Evolutionary conservation across 2,113 vertebrate species (phyloP), one percentile per base, ranked within the genome.

Genomic region (Sceloporus tristichus): DNA sequence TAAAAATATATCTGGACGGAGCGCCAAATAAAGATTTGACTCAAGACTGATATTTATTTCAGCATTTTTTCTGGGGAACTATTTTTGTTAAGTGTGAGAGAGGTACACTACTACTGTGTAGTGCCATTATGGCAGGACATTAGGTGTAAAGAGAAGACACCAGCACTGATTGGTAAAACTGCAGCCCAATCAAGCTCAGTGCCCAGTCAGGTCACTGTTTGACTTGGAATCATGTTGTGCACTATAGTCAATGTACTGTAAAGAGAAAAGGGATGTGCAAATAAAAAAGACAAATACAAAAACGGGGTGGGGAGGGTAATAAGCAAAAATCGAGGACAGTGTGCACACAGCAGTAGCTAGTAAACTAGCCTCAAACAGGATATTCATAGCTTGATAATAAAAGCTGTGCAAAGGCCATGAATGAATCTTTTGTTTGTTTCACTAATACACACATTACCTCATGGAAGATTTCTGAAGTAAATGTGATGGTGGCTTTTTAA

Each of bases 211-310:
- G 95, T 93, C 96, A 94, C 97, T 96, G 95, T 89, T 95, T 94
- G 96, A 97, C 97, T 98, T 97, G 96, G 97, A 98, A 98, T 97
- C 97, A 97, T 97, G 95, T 97, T 97, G 98, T 99, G 98, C 98
- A 99, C 98, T 98, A 98, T 97, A 98, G 98, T 98, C 97, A 98
- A 97, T 97, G 97, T 98, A 99, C 98, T 99, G 98, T 99, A 98
- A 98, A 98, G 97, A 97, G 97, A 96, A 99, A 99, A 98, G 98
- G 98, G 98, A 98, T 96, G 98, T 98, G 97, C 97, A 98, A 97
- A 98, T 97, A 96, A 93, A 95, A 93, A 92, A 94, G 90, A 94
- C 86, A 94, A 95, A 94, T 90, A 94, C 91, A 95, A 92, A 94
- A 95, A 95, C 92, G 92, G 53, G 93, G 95, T 40, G 94, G 95